phyloP scores from a whole-genome alignment of 2,113 vertebrate species.

The Chascanopsetta lugubris region DNA sequence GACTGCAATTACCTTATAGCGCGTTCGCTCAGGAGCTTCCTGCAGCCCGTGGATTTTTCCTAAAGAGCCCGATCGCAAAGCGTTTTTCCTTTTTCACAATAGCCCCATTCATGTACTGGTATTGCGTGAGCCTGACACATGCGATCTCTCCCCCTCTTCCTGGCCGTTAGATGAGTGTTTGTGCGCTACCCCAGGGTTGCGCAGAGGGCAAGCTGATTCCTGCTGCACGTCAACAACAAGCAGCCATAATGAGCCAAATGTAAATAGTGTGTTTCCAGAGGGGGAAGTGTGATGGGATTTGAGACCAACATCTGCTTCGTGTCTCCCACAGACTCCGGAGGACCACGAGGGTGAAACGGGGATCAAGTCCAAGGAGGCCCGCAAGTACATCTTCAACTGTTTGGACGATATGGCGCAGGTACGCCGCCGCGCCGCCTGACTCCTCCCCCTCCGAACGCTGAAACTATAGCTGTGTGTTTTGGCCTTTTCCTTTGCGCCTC shows the following conservation, averaged over 20 bases:
- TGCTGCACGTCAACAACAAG: slow-evolving; percentile 72
- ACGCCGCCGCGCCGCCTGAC: slow-evolving; percentile 24
- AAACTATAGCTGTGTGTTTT: background rate
- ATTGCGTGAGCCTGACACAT: slow-evolving; percentile 5
- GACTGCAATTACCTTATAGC: slow-evolving; percentile 41
- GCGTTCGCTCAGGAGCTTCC: slow-evolving; percentile 39
- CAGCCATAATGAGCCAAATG: slow-evolving; percentile 73
- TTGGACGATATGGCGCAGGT: slow-evolving; percentile 98
- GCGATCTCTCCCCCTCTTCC: slow-evolving; percentile 1
- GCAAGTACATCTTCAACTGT: slow-evolving; percentile 99
- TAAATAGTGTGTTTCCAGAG: slow-evolving; percentile 75
- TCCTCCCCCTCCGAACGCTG: background rate
- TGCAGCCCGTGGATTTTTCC: slow-evolving; percentile 15
- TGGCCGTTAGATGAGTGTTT: slow-evolving; percentile 64
- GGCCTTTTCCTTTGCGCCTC: slow-evolving; percentile 17
- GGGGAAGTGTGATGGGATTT: slow-evolving; percentile 66
- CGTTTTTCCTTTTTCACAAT: slow-evolving; percentile 1
- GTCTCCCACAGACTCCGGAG: slow-evolving; percentile 87
- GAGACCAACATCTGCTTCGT: slow-evolving; percentile 74
- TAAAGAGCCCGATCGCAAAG: slow-evolving; percentile 4
- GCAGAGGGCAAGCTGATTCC: slow-evolving; percentile 66
- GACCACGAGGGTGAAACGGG: slow-evolving; percentile 95
- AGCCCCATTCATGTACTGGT: slow-evolving; percentile 9
- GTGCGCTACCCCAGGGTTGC: slow-evolving; percentile 68
- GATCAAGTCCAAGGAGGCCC: slow-evolving; percentile 97